Percentiles rank a stretch among this genome's conserved stretches.
Evolutionary conservation across 2,113 vertebrate genomes (phyloP).

Genomic region (Gobius niger): DNA sequence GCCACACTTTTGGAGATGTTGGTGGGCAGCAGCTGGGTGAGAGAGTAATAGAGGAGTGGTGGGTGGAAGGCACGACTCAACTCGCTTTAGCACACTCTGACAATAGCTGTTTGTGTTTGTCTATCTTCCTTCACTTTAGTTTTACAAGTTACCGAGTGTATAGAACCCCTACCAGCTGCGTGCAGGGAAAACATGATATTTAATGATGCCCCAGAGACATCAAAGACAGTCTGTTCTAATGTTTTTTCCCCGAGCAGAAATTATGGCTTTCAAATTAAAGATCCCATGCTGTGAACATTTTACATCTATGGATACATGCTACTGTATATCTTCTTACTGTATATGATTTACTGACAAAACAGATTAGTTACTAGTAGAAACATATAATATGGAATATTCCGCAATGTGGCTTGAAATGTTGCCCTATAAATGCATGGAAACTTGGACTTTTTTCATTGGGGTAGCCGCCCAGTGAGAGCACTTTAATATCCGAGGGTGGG

Average conservation of each 20-base stretch:
- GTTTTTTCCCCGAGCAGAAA: neutral
- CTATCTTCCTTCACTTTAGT: constrained; percentile 3
- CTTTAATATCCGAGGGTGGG: no score
- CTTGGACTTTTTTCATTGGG: no score
- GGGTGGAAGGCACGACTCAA: constrained; percentile 63
- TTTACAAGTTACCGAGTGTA: neutral
- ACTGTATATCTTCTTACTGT: no score
- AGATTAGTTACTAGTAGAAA: no score
- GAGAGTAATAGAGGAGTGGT: constrained; percentile 47
- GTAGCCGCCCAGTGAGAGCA: no score
- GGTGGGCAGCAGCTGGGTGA: constrained; percentile 72
- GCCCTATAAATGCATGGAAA: no score
- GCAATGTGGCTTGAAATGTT: no score
- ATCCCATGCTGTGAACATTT: no score
- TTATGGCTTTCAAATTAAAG: neutral
- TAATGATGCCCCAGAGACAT: neutral
- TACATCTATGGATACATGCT: no score
- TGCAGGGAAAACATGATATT: neutral
- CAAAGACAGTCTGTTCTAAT: neutral
- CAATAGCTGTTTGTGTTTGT: neutral
- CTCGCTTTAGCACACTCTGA: constrained; percentile 35
- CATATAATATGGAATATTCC: no score
- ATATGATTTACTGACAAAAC: no score
- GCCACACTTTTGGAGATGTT: constrained; percentile 65
- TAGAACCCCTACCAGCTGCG: neutral